These are phyloP conservation scores for Philotrypesis tridentata DNA, from an alignment of 1,140 invertebrate species.

Conservation along the genomic window DNA sequence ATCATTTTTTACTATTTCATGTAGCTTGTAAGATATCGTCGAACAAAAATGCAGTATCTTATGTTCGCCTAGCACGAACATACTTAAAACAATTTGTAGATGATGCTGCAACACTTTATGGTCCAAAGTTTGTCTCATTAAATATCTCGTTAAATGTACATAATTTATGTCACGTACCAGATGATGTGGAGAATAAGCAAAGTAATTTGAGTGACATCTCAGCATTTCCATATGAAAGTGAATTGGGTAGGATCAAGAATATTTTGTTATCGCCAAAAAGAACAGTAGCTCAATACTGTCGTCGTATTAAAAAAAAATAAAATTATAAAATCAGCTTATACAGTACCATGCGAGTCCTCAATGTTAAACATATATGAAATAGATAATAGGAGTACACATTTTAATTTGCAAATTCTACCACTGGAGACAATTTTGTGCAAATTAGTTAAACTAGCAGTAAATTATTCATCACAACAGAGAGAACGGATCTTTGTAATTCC, in stretches of 20 bases:
- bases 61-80: neutral
- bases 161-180: constrained; percentile 3
- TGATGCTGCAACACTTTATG: neutral
- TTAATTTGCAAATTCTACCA: no score
- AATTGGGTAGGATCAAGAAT: neutral
- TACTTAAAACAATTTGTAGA: constrained; percentile 5
- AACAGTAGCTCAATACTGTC: neutral
- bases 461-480: neutral
- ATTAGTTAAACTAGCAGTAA: neutral
- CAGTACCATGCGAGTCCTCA: neutral
- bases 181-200: constrained; percentile 15
- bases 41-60: neutral
- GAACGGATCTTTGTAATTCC: neutral
- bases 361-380: neutral
- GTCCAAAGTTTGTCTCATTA: neutral
- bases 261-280: neutral
- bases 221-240: constrained; percentile 3
- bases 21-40: neutral
- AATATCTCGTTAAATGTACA: no score
- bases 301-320: neutral
- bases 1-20: neutral
- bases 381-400: neutral
- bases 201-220: constrained; percentile 14
- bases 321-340: neutral
- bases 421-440: neutral